Evolutionary conservation across 2,113 vertebrate genomes (phyloP).

Genomic region (Onychostruthus taczanowskii): DNA sequence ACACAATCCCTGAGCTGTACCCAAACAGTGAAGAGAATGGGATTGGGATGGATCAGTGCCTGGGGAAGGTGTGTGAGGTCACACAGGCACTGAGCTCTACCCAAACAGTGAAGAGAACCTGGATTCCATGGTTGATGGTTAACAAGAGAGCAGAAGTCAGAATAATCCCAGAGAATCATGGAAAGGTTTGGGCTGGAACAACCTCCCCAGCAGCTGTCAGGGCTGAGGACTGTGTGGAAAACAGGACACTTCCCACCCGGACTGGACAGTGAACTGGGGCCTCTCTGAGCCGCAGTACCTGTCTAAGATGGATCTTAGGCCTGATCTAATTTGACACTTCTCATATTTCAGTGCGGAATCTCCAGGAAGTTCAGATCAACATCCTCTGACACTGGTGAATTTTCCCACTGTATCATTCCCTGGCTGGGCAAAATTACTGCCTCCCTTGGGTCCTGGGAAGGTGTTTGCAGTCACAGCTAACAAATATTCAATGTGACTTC

Average conservation of each 20-base stretch:
- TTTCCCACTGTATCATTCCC: not conserved
- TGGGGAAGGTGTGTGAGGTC: not conserved
- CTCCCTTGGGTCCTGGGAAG: not conserved
- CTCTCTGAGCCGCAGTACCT: not conserved
- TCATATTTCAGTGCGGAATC: not conserved
- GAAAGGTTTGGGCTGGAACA: not conserved
- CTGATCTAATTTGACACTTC: not conserved
- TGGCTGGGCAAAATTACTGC: not conserved
- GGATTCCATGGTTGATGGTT: not conserved
- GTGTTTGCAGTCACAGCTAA: not conserved
- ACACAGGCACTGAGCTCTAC: not conserved
- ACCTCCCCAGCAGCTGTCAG: rapidly evolving
- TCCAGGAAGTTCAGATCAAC: not conserved
- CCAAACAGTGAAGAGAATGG: not conserved
- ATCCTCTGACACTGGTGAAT: not conserved
- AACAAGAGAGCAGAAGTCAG: not conserved
- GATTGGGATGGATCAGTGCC: no score
- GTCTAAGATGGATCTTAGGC: not conserved
- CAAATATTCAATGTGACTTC: not conserved
- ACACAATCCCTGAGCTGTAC: not conserved
- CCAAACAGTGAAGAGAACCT: not conserved
- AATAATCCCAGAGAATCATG: not conserved
- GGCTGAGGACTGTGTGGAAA: not conserved
- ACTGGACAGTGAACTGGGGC: not conserved
- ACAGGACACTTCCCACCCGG: not conserved